phyloP scores from a whole-genome alignment of 2,888 invertebrate genomes.

The Mythimna albipuncta region DNA sequence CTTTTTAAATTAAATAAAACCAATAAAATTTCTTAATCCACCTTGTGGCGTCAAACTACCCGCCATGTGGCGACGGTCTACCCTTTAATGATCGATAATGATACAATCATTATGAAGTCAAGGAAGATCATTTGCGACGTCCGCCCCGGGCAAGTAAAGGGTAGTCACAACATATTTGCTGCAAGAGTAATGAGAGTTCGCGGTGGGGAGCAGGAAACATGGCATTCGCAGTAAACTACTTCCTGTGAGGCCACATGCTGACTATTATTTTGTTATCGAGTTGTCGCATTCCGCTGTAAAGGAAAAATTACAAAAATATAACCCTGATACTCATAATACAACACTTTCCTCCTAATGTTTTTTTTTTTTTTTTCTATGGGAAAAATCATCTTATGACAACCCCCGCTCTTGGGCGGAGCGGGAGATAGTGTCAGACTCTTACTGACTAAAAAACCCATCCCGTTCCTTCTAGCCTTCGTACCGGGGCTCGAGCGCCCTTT shows the following conservation, averaged over 20 bases:
- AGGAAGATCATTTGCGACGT: conserved; percentile 76
- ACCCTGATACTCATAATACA: not conserved
- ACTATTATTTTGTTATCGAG: conserved; percentile 29
- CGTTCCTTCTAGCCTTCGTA: too few relatives aligned
- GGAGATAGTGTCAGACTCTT: too few relatives aligned
- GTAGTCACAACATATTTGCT: conserved; percentile 89
- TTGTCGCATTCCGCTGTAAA: not conserved
- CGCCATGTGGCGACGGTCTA: conserved; percentile 73
- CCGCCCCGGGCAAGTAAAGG: conserved; percentile 79
- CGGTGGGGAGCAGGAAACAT: conserved; percentile 82
- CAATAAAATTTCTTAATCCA: conserved; percentile 57
- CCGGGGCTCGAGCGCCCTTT: too few relatives aligned
- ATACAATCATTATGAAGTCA: conserved; percentile 78
- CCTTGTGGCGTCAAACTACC: conserved; percentile 58
- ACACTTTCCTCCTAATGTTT: not conserved
- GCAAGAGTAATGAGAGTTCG: conserved; percentile 87
- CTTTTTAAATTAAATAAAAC: conserved; percentile 53
- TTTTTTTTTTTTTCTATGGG: too few relatives aligned
- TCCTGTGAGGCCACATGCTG: conserved; percentile 81
- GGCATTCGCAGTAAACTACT: conserved; percentile 85
- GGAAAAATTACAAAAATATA: not conserved
- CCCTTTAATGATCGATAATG: conserved; percentile 84
- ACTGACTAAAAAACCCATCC: too few relatives aligned
- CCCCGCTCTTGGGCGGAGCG: too few relatives aligned
- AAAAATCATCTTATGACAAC: too few relatives aligned